phyloP scores from a whole-genome alignment of 2,888 invertebrate genomes.

The Tetranychus truncatus region DNA sequence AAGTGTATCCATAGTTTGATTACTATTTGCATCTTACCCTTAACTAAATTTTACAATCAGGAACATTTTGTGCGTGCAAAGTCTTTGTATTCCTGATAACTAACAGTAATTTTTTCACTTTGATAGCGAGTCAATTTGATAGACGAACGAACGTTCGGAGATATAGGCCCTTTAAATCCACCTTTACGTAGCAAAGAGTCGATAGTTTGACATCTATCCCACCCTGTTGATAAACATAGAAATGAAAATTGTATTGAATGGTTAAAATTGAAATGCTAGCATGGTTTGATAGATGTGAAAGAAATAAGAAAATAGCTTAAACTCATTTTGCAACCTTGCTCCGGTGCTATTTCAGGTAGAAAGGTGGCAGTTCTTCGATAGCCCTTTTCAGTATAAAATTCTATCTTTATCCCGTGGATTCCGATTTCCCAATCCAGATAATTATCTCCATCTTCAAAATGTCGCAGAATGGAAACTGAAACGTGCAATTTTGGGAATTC shows the following conservation, averaged over 20 bases:
- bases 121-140: constrained; percentile 90
- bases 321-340: constrained; percentile 54
- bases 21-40: neutral
- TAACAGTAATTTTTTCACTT: constrained; percentile 78
- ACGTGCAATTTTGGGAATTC: constrained; percentile 81
- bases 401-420: constrained; percentile 89
- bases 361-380: constrained; percentile 91
- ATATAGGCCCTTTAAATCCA: constrained; percentile 69
- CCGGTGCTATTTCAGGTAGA: constrained; percentile 88
- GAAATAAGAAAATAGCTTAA: neutral
- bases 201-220: constrained; percentile 96
- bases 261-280: neutral
- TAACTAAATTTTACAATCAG: neutral
- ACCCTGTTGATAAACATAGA: constrained; percentile 45
- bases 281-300: neutral
- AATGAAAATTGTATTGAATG: neutral
- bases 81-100: constrained; percentile 53
- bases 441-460: constrained; percentile 87
- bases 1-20: neutral
- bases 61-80: neutral
- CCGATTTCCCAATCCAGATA: constrained; percentile 91
- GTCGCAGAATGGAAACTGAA: constrained; percentile 81
- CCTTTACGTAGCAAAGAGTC: constrained; percentile 92
- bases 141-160: constrained; percentile 64
- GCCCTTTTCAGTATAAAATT: constrained; percentile 79